phyloP scores from a whole-genome alignment of 2,113 vertebrate species.

The Sminthopsis crassicaudata region DNA sequence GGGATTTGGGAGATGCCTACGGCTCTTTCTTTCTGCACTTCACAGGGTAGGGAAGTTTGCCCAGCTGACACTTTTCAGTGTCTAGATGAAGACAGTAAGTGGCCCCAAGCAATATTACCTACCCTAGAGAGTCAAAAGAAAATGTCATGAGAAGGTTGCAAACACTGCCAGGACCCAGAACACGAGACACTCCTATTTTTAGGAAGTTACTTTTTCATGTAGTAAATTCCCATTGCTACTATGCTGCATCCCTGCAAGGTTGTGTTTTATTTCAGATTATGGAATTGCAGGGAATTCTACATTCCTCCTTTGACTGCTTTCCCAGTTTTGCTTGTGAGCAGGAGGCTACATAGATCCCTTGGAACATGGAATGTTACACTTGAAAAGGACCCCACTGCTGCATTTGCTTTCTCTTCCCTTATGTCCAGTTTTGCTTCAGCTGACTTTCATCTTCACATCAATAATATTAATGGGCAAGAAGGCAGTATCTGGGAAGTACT shows the following conservation, averaged over 20 bases:
- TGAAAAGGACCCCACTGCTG: background rate
- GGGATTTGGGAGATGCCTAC: slow-evolving; percentile 59
- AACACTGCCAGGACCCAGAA: slow-evolving; percentile 11
- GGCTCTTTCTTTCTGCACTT: background rate
- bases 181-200: slow-evolving; percentile 56
- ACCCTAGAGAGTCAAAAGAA: slow-evolving; percentile 73
- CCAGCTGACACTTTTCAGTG: slow-evolving; percentile 52
- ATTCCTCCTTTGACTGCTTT: background rate
- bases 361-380: background rate
- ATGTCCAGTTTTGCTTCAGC: background rate
- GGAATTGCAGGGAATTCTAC: background rate
- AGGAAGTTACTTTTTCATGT: slow-evolving; percentile 28
- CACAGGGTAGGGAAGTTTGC: slow-evolving; percentile 60
- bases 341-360: background rate
- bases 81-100: slow-evolving; percentile 61
- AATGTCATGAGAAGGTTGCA: slow-evolving; percentile 62
- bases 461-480: background rate
- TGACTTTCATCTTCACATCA: background rate
- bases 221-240: background rate
- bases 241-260: background rate
- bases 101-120: slow-evolving; percentile 65
- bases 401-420: background rate
- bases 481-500: background rate
- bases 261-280: background rate
- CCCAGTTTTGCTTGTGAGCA: background rate